Evolutionary conservation across 2,113 vertebrate genomes (phyloP), one percentile per base, ranked within the genome.

Genomic region (Neomonachus schauinslandi): DNA sequence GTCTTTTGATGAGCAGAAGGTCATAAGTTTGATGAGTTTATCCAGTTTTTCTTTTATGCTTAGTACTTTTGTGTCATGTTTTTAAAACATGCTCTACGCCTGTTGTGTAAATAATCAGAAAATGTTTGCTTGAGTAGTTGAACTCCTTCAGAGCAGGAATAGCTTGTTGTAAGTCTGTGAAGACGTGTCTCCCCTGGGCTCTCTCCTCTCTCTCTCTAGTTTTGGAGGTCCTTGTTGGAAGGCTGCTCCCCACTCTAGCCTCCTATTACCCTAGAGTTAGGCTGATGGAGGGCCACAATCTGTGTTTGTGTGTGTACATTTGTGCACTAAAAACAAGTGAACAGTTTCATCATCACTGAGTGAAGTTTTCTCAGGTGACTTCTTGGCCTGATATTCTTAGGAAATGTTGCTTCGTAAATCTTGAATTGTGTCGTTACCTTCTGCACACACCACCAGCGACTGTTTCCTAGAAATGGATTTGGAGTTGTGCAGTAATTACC

Each of bases 401-500:
- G 84, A 69, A 95, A 83, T 22, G 26, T 61, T 28, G 1, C 96
- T 69, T 97, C 97, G 98, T 98, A 89, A 98, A 98, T 98, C 96
- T 21, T 97, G 96, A 87, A 97, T 86, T 15, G 42, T 36, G 92
- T 49, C 76, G 63, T 95, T 97, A 72, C 97, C 93, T 97, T 90
- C 67, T 42, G 98, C 16, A 31, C n/a, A 0, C 5, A 84, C 84
- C 2, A 0, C 91, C 31, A 63, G 98, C 18, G 24, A 74, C 63
- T 31, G 86, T 85, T 98, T 97, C 96, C 97, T 84, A 76, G 97
- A 97, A 97, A 97, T 88, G 97, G 95, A 98, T 95, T 19, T 92
- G 39, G 96, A 97, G 91, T 46, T 65, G 76, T 89, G 85, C 71
- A 28, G 97, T 98, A 98, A 98, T 99, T 97, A 98, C 98, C 96